These are phyloP conservation scores for Lithophane leautieri DNA, from an alignment of 2,888 invertebrate genomes.

Conservation along the genomic window DNA sequence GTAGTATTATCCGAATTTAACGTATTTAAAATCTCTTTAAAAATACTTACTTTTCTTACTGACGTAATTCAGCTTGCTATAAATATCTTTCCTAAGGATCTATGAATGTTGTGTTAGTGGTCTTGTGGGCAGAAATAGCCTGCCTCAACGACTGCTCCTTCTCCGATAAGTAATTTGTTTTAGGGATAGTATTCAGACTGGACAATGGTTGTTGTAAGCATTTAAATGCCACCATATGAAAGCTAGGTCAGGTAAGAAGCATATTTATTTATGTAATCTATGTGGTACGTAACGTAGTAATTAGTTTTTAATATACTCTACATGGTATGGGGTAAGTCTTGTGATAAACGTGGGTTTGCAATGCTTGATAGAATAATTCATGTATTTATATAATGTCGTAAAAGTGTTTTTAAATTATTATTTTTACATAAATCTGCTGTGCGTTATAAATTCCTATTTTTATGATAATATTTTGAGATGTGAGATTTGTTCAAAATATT, in stretches of 20 bases:
- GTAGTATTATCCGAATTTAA: not conserved
- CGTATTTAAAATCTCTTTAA: not conserved
- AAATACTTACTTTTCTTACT: not conserved
- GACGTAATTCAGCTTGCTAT: conserved; percentile 11
- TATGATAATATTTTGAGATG: not conserved
- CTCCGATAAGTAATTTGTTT: conserved; percentile 2
- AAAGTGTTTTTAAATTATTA: not conserved
- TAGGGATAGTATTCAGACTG: not conserved
- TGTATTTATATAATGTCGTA: not conserved
- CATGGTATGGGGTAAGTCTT: conserved; percentile 22
- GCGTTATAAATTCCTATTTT: not conserved
- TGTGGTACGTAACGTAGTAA: conserved; percentile 21
- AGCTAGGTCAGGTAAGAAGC: not conserved
- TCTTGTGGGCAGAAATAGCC: conserved; percentile 2
- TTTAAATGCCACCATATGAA: conserved; percentile 25
- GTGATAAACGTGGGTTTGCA: conserved; percentile 15
- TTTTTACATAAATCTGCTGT: not conserved
- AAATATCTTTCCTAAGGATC: conserved; percentile 7
- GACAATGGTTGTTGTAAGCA: conserved; percentile 9
- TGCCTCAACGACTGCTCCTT: not conserved
- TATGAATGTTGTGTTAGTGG: not conserved
- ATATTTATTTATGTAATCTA: conserved; percentile 17
- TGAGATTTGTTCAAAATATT: not conserved
- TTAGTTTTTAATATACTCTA: conserved; percentile 14
- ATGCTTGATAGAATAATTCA: not conserved